A percentile compares a stretch with the other conserved stretches of the same genome.
These are phyloP conservation scores for Rhopalosiphum nymphaeae DNA, from an alignment of 2,888 invertebrate genomes.

Conservation along the genomic window DNA sequence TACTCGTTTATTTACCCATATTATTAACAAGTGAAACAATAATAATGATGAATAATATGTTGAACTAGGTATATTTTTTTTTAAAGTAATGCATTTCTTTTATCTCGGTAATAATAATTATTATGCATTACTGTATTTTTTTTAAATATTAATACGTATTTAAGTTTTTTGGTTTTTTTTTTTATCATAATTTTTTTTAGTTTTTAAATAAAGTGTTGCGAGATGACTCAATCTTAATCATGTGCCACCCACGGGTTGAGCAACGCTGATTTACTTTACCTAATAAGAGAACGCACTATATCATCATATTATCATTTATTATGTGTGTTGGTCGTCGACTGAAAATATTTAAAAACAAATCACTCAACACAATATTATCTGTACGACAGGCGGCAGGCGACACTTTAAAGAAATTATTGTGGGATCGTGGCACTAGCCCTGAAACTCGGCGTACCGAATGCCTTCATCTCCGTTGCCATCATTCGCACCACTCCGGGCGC, in stretches of 20 bases:
- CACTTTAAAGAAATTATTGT: neutral
- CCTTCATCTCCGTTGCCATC: neutral
- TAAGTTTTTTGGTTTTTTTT: no score
- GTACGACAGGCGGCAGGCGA: neutral
- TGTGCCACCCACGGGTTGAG: no score
- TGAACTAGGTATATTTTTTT: neutral
- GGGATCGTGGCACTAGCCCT: neutral
- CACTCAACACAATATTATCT: neutral
- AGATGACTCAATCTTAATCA: no score
- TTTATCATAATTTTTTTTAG: no score
- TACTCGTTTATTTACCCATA: neutral
- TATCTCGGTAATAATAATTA: neutral
- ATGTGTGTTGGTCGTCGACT: neutral
- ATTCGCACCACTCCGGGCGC: neutral
- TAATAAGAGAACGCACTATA: neutral
- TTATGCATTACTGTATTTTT: no score
- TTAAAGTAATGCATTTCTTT: neutral
- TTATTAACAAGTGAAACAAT: neutral
- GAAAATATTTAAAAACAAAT: neutral
- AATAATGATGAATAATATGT: no score
- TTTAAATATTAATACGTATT: no score
- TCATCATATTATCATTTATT: no score
- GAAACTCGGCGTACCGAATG: neutral
- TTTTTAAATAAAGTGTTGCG: no score
- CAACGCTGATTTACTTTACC: no score